Evolutionary conservation across 2,113 vertebrate species (phyloP).

Genomic region (Xiphophorus couchianus): DNA sequence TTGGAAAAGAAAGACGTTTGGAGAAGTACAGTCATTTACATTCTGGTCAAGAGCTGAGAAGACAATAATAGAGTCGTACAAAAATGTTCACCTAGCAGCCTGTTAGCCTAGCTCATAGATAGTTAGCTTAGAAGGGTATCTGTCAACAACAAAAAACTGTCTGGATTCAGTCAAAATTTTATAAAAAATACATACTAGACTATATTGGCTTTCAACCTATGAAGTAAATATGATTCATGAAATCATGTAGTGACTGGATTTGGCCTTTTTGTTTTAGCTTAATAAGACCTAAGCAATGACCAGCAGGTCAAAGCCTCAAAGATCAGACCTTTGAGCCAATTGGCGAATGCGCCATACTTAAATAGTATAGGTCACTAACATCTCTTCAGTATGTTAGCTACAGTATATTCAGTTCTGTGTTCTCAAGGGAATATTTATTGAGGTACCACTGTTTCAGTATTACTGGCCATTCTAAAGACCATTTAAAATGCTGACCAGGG

Average conservation of each 20-base stretch:
- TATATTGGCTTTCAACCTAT: background rate
- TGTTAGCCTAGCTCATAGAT: background rate
- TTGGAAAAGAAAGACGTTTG: slow-evolving; percentile 17
- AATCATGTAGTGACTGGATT: background rate
- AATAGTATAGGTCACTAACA: background rate
- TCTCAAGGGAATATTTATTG: background rate
- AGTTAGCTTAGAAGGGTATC: background rate
- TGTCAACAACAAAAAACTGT: background rate
- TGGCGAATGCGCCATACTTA: background rate
- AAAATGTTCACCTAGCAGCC: background rate
- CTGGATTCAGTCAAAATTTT: background rate
- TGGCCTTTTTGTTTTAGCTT: too few species aligned
- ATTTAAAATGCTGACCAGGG: background rate
- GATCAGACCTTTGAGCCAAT: too few species aligned
- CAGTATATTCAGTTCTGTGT: background rate
- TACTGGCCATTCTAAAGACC: background rate
- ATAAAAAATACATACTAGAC: too few species aligned
- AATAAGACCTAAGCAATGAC: too few species aligned
- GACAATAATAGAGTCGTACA: background rate
- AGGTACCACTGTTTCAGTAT: background rate
- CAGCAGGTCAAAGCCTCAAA: too few species aligned
- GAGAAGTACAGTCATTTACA: slow-evolving; percentile 2
- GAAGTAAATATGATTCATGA: background rate
- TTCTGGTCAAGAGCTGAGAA: background rate
- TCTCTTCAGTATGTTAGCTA: background rate